Percentiles rank a stretch among this genome's conserved stretches.
These are phyloP conservation scores for Thinocorus orbignyianus DNA, from an alignment of 2,113 vertebrate genomes.

Conservation along the genomic window DNA sequence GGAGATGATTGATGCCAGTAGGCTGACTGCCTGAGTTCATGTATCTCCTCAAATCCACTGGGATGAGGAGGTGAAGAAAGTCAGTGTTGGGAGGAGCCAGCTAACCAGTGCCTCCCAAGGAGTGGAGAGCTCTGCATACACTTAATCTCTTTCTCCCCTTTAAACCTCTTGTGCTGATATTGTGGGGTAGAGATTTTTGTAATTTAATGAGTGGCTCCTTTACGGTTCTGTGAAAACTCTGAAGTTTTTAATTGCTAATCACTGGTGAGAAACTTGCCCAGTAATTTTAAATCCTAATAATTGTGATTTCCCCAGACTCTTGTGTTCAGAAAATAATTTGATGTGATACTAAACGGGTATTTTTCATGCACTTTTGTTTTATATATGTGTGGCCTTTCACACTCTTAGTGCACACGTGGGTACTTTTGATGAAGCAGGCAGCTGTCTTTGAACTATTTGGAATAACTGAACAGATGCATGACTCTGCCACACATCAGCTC, in stretches of 20 bases:
- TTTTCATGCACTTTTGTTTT: background rate
- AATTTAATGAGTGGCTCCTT: background rate
- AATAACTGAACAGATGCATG: conserved; percentile 16
- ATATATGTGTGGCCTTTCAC: background rate
- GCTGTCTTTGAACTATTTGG: background rate
- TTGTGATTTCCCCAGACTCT: background rate
- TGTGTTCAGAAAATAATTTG: background rate
- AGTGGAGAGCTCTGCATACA: background rate
- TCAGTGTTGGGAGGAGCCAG: background rate
- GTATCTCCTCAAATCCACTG: background rate
- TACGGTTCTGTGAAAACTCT: background rate
- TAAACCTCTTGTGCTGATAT: background rate
- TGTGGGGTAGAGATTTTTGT: background rate
- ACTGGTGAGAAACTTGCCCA: background rate
- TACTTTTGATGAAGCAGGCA: background rate
- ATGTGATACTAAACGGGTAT: background rate
- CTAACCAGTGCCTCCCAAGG: background rate
- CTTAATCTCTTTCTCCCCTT: background rate
- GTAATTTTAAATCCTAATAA: background rate
- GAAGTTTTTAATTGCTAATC: background rate
- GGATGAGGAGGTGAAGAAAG: background rate
- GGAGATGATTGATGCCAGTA: background rate
- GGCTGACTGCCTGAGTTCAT: accelerated
- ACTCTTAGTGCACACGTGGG: accelerated
- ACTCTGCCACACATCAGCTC: background rate